Conservation (phyloP, 2,888 invertebrate genomes). For the Embidobia sp. region DNA sequence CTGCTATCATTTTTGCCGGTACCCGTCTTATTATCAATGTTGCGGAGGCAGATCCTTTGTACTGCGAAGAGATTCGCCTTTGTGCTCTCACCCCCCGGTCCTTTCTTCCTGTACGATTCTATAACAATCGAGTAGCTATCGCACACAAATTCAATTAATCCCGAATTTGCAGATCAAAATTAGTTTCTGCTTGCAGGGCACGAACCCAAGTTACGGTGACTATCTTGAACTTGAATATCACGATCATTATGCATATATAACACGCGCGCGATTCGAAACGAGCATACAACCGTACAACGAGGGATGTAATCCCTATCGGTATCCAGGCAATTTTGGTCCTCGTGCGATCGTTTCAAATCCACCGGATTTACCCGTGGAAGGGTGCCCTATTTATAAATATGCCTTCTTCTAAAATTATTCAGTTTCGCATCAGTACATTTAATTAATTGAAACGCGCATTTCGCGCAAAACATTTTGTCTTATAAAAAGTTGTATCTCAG, state of each 20-base stretch:
- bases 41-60: background rate
- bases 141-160: conserved; percentile 16
- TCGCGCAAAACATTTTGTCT: no score
- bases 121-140: conserved; percentile 20
- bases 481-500: no score
- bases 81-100: conserved; percentile 10
- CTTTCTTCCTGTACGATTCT: conserved; percentile 6
- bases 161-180: conserved; percentile 31
- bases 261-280: no score
- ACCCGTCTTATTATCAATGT: conserved; percentile 15
- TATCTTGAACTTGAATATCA: conserved; percentile 22
- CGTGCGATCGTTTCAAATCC: no score
- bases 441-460: no score
- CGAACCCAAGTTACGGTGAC: conserved; percentile 11
- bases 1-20: conserved; percentile 1
- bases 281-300: no score
- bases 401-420: no score
- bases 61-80: conserved; percentile 12
- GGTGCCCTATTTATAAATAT: no score
- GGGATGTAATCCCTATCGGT: no score
- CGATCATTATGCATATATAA: conserved; percentile 17
- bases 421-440: no score
- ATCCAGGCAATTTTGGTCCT: no score
- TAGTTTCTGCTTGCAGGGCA: conserved; percentile 13
- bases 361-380: no score